Percentiles rank a stretch among this genome's conserved stretches.
Conservation (phyloP, 2,797 vertebrate genomes). For the Amblyopsis hoosieri region DNA sequence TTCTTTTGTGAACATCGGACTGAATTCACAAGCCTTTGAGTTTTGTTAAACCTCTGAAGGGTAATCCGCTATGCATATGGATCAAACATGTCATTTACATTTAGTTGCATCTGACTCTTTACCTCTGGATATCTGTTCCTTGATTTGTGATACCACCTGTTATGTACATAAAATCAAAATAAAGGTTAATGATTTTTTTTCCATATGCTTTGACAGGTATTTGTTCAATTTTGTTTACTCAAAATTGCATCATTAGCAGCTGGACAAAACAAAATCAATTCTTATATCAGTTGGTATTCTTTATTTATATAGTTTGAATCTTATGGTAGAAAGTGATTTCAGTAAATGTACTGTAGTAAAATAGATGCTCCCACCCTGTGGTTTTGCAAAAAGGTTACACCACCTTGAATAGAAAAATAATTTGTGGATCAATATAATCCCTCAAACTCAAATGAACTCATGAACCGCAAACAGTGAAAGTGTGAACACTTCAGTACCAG, state of each 20-base stretch:
- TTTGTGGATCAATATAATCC: conserved; percentile 51
- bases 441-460: conserved; percentile 28
- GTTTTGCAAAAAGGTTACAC: conserved; percentile 62
- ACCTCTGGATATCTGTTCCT: conserved; percentile 15
- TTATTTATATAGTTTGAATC: conserved; percentile 50
- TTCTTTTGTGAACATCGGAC: too few relatives aligned
- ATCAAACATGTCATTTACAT: conserved; percentile 9
- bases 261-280: neutral
- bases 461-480: conserved; percentile 14
- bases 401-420: conserved; percentile 73
- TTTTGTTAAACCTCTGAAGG: neutral
- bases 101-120: conserved; percentile 24
- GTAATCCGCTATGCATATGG: neutral
- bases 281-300: conserved; percentile 34
- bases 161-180: conserved; percentile 50
- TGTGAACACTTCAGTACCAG: neutral
- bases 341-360: conserved; percentile 64
- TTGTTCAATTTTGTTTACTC: neutral
- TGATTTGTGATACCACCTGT: conserved; percentile 34
- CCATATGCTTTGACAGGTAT: neutral
- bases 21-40: neutral
- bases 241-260: neutral
- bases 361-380: conserved; percentile 75
- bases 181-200: conserved; percentile 3
- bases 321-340: conserved; percentile 45